Evolutionary conservation across 2,888 invertebrate species (phyloP), one percentile per base, ranked within the genome.

Genomic region (Autographa pulchrina): DNA sequence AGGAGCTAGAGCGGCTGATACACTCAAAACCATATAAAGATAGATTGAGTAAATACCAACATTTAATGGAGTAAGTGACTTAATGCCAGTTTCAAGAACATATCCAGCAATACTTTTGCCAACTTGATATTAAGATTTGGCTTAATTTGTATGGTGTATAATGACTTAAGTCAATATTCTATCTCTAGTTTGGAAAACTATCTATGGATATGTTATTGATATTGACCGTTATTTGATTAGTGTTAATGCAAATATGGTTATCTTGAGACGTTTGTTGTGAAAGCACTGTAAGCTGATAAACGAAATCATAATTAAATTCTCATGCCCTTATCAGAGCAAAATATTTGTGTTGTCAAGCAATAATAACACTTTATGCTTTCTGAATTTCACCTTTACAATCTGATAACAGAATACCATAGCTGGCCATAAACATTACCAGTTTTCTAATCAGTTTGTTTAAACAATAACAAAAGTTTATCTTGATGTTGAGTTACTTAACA

Each of bases 41-140:
- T 9, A 90, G 97, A 32, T 93, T 97, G 38, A 92, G 94, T 70
- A 92, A 96, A 81, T 97, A 97, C 88, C 90, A 96, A 69, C 90
- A 96, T 48, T 88, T 98, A 6, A 98, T 97, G 92, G 89, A 96
- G 75, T 97, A 88, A 91, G 95, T 92, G 56, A 52, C 31, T 61
- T 6, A 25, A 2, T 25, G 25, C 25, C 25, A 25, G 25, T 25
- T 25, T 25, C 25, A 25, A 25, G 1, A 25, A 25, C 25, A 25
- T 1, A 25, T 25, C 25, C 25, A 25, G 25, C 25, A 25, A 25
- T 25, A 1, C 25, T 25, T 25, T 25, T 25, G 25, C 25, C 25
- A 25, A 25, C 25, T 25, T 25, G 25, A 25, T 2, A 25, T 25
- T 3, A 25, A 25, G 25, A 25, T 25, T 25, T 25, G 25, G 25